Conservation (phyloP, 2,888 invertebrate genomes). For the Dolichomitus sp. region DNA sequence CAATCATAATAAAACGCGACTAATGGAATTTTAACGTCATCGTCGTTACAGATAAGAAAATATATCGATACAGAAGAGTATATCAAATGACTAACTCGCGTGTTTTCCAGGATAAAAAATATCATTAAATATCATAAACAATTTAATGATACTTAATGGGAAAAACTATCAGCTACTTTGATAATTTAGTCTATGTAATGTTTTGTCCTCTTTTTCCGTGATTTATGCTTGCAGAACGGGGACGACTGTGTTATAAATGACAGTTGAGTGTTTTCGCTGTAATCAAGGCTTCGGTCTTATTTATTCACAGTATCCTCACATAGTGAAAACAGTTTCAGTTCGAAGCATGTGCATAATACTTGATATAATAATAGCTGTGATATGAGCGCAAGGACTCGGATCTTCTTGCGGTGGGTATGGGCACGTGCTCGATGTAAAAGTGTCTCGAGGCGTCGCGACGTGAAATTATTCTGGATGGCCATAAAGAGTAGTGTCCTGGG, state of each 20-base stretch:
- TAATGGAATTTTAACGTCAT: neutral
- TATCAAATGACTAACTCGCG: neutral
- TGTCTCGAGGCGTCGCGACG: conserved; percentile 45
- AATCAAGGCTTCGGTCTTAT: conserved; percentile 2
- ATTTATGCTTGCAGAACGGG: neutral
- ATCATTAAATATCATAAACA: neutral
- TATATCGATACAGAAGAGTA: neutral
- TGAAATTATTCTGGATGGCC: conserved; percentile 59
- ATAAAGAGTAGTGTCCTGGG: conserved; percentile 46
- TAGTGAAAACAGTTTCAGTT: conserved; percentile 1
- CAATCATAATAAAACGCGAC: neutral
- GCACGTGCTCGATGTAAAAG: conserved; percentile 39
- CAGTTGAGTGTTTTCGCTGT: neutral
- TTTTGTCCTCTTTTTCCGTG: neutral
- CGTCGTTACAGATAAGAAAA: neutral
- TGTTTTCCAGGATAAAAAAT: neutral
- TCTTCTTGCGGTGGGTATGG: conserved; percentile 28
- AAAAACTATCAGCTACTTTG: neutral
- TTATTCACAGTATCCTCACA: neutral
- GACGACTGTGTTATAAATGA: conserved; percentile 2
- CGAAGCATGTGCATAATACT: conserved; percentile 21
- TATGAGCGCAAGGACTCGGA: conserved; percentile 55
- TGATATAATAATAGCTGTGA: conserved; percentile 21
- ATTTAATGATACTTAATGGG: neutral
- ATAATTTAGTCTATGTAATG: neutral